Conservation (phyloP, 2,113 vertebrate species). For the Rhizomys pruinosus region DNA sequence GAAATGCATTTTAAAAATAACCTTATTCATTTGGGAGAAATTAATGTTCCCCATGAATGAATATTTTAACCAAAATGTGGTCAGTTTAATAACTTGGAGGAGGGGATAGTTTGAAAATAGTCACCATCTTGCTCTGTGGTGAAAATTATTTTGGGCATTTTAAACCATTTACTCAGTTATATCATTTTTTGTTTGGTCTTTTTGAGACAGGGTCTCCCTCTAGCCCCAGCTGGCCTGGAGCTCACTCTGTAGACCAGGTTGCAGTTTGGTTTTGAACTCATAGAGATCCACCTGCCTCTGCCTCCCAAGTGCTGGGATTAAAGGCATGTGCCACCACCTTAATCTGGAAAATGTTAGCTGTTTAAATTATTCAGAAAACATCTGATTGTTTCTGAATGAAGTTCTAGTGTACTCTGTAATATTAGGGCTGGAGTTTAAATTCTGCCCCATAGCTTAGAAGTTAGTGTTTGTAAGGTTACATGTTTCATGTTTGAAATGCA, state of each 20-base stretch:
- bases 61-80: conserved; percentile 65
- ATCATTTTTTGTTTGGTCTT: no score
- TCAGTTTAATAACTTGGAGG: conserved; percentile 60
- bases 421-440: background rate
- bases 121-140: background rate
- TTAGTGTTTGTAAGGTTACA: background rate
- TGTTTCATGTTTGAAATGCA: conserved; percentile 10
- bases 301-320: no score
- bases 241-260: no score
- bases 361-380: background rate
- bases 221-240: no score
- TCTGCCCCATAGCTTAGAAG: background rate
- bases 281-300: no score
- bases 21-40: conserved; percentile 43
- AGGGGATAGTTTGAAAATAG: conserved; percentile 51
- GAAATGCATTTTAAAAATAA: conserved; percentile 64
- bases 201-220: no score
- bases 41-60: conserved; percentile 57
- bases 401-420: background rate
- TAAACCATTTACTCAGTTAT: conserved; percentile 1
- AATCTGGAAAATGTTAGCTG: conserved; percentile 19
- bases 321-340: no score
- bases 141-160: conserved; percentile 58
- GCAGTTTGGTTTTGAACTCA: no score
- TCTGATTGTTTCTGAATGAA: conserved; percentile 62